phyloP scores from a whole-genome alignment of 2,888 invertebrate species.

The Amphipoea lucens region DNA sequence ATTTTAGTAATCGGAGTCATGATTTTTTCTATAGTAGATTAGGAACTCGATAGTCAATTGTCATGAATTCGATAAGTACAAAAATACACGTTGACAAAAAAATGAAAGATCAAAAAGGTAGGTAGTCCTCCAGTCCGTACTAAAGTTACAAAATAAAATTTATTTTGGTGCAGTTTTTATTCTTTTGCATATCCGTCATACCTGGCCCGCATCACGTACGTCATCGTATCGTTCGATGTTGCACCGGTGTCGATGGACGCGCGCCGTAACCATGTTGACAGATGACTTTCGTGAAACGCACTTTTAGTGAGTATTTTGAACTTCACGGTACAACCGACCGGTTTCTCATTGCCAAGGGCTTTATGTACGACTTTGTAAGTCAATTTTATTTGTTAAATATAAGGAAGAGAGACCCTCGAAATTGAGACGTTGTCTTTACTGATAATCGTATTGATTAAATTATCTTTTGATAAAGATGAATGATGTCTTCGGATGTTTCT shows the following conservation, averaged over 20 bases:
- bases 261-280: slow-evolving; percentile 47
- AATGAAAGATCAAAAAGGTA: neutral
- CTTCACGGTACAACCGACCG: slow-evolving; percentile 56
- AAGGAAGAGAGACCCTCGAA: slow-evolving; percentile 15
- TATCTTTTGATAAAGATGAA: slow-evolving; percentile 47
- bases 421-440: slow-evolving; percentile 13
- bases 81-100: neutral
- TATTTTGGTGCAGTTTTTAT: neutral
- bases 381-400: slow-evolving; percentile 10
- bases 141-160: neutral
- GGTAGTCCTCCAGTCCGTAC: too few relatives aligned
- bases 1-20: neutral
- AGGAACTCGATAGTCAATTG: neutral
- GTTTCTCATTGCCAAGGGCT: slow-evolving; percentile 53
- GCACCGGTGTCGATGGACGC: slow-evolving; percentile 31
- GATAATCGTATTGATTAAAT: slow-evolving; percentile 30
- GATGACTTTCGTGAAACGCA: slow-evolving; percentile 44
- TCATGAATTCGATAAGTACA: neutral
- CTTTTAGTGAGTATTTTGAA: slow-evolving; percentile 62
- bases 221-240: slow-evolving; percentile 33
- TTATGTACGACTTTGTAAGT: slow-evolving; percentile 19
- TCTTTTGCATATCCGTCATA: neutral
- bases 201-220: slow-evolving; percentile 8
- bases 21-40: neutral
- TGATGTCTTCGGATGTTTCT: slow-evolving; percentile 33